These are phyloP conservation scores for Phalacrocorax carbo DNA, from an alignment of 2,113 vertebrate genomes.

Conservation along the genomic window DNA sequence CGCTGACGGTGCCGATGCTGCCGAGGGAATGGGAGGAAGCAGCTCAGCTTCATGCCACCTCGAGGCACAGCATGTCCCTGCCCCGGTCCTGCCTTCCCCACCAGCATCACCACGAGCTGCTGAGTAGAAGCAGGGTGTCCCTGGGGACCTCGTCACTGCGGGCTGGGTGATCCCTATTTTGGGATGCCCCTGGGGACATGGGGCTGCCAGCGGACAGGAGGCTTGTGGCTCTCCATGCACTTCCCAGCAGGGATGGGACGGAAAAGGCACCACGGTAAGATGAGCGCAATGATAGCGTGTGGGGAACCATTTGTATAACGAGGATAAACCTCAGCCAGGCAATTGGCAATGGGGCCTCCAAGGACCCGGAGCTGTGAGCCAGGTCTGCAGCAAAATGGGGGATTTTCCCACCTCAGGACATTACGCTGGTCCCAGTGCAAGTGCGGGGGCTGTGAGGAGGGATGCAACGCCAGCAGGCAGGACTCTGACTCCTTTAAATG, in stretches of 20 bases:
- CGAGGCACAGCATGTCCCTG: not conserved
- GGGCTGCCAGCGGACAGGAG: not conserved
- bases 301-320: rapidly evolving
- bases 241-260: not conserved
- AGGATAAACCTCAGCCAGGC: not conserved
- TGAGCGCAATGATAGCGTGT: rapidly evolving
- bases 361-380: not conserved
- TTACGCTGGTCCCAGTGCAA: not conserved
- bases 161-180: rapidly evolving
- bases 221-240: not conserved
- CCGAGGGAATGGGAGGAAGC: not conserved
- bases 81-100: not conserved
- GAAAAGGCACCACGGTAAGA: not conserved
- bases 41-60: not conserved
- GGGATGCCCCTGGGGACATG: not conserved
- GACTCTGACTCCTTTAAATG: not conserved
- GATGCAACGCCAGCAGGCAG: not conserved
- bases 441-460: not conserved
- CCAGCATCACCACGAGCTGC: rapidly evolving
- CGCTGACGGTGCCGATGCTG: not conserved
- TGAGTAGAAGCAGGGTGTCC: not conserved
- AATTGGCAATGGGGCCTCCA: rapidly evolving
- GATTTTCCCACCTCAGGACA: not conserved
- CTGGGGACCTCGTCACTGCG: rapidly evolving
- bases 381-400: not conserved